Base-by-base conservation (phyloP, 2,888 invertebrate species). In the Melinopterus prodromus region DNA sequence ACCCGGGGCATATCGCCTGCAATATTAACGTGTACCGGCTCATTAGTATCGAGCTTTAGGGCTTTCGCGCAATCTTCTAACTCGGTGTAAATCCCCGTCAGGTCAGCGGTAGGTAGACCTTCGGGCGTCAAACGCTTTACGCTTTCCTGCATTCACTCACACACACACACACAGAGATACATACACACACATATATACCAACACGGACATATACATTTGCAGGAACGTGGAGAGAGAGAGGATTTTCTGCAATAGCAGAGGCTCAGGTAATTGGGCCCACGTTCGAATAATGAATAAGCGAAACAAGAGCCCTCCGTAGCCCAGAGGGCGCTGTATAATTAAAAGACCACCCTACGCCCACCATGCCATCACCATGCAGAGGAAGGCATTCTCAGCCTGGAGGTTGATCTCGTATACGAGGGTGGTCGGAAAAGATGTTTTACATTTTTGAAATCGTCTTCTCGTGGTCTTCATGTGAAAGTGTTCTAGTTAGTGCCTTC, bases 261-360 rank as follows among this genome's bases (percentile, higher is more conserved):
- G 86, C 85, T 84, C 83, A 84, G 85, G 85, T 86, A 86, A 86
- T 86, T 86, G 86, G 86, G 84, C 85, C 85, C 84, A 82, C 7
- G 85, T 86, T 74, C 74, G 74, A 74, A 74, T 74, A 86, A 86
- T 86, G 86, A 86, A 86, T 86, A 86, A 86, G 84, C 83, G 83
- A 83, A 74, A 74, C 74, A 74, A 74, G 74, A 53, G 53, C 86
- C 86, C 86, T 84, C 85, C 74, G 82, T 84, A 84, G 84, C 84
- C 86, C 85, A 84, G 84, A 85, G 86, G 86, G 86, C 85, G 85
- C 85, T 87, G 85, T 87, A 88, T 88, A 88, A 88, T 88, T 88
- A 88, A 88, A 88, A 88, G 87, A 87, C 87, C 87, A 86, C 74
- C 74, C 74, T 35, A 26, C 74, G n/a, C 74, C 74, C 26, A 35